Percentiles rank a stretch among this genome's conserved stretches.
These are phyloP conservation scores for Dasypolia templi DNA, from an alignment of 2,888 invertebrate genomes.

Conservation along the genomic window DNA sequence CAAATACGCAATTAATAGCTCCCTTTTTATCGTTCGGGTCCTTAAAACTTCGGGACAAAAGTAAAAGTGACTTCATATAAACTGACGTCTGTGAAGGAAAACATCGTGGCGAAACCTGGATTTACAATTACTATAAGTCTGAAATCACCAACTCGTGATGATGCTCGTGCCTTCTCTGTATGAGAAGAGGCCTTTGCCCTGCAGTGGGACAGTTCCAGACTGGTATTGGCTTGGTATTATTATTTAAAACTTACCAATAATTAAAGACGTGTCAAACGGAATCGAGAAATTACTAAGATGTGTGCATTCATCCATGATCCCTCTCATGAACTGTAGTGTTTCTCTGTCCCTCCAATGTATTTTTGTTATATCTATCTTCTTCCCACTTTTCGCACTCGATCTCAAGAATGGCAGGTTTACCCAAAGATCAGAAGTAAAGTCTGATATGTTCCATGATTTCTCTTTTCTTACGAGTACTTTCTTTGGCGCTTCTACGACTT, in stretches of 20 bases:
- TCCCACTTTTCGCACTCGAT: constrained; percentile 71
- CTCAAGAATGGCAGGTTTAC: constrained; percentile 82
- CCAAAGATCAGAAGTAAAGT: constrained; percentile 83
- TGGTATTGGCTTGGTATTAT: too few species aligned
- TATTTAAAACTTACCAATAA: constrained; percentile 92
- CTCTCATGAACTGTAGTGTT: constrained; percentile 98
- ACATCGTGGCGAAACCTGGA: not conserved
- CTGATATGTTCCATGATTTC: constrained; percentile 83
- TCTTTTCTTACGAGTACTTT: constrained; percentile 66
- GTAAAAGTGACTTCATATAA: not conserved
- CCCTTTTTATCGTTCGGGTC: too few species aligned
- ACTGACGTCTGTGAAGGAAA: not conserved
- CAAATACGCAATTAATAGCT: not conserved
- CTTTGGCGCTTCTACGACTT: constrained; percentile 44
- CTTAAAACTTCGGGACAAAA: not conserved
- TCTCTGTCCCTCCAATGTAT: constrained; percentile 94
- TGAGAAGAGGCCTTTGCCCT: not conserved
- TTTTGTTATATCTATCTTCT: constrained; percentile 90
- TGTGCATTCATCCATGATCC: constrained; percentile 99
- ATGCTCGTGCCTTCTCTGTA: not conserved
- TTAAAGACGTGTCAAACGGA: constrained; percentile 96
- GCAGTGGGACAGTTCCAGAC: not conserved
- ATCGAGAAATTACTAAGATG: constrained; percentile 98
- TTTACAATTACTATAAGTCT: not conserved
- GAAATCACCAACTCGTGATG: not conserved